Evolutionary conservation across 2,888 invertebrate species (phyloP), one percentile per base, ranked within the genome.

Genomic region (Prenolepis imparis): DNA sequence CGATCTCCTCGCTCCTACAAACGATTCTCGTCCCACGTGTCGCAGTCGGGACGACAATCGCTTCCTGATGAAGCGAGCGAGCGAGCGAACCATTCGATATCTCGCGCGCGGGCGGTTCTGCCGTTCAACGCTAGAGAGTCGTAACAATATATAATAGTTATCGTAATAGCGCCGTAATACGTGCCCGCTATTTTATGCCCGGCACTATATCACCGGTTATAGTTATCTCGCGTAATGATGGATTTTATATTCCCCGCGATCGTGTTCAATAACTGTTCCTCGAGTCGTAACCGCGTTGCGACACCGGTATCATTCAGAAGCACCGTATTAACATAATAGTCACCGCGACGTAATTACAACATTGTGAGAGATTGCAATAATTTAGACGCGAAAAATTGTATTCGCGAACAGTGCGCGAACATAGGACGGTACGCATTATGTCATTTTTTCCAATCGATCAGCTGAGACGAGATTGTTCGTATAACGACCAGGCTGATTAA

Each of bases 1-100:
- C 90, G 86, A 88, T 89, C 52, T 52, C n/a, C n/a, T n/a, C 86
- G 89, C 87, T 85, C 90, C 88, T 90, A 90, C 90, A 88, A 88
- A 90, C 84, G 88, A 88, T 86, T 84, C 84, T 86, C 89, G 85
- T 84, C 90, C 90, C 88, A 90, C 91, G 88, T 87, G 72, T 83
- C 72, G 41, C 84, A n/a, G 86, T 86, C 70, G 82, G 84, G 77
- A 88, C 88, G 87, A 91, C 90, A 90, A 90, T 91, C 89, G 87
- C 85, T 90, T 90, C 90, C 88, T 87, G 90, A 91, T 87, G 87
- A 88, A 87, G 85, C 87, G 86, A 86, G 85, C 87, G 28, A 87
- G 85, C 87, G 86, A 86, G 85, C 87, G 86, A 82, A 85, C 90
- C 88, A 87, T 87, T 87, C 87, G 87, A 88, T 82, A 72, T 59